Conservation (phyloP, 2,113 vertebrate species). For the Megaceryle torquata region DNA sequence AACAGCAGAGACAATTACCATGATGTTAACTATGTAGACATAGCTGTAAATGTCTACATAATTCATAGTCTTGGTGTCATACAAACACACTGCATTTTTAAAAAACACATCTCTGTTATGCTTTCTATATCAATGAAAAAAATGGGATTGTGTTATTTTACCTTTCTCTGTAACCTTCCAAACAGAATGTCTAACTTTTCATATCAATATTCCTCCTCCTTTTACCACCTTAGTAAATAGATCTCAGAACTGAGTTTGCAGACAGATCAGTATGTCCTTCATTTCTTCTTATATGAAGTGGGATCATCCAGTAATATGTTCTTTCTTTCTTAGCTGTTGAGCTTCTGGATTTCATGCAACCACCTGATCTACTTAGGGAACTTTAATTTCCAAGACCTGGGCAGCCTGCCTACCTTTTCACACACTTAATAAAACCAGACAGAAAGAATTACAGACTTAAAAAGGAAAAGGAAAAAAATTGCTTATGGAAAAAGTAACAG, state of each 20-base stretch:
- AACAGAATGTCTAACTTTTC: neutral
- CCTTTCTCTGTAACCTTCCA: rapidly evolving
- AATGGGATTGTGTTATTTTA: neutral
- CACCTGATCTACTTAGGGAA: constrained; percentile 40
- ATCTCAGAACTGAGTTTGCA: neutral
- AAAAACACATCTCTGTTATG: neutral
- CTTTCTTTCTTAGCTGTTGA: neutral
- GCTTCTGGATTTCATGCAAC: constrained; percentile 1
- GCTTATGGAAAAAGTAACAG: constrained; percentile 73
- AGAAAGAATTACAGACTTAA: constrained; percentile 61
- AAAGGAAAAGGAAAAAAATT: constrained; percentile 35
- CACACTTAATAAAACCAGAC: constrained; percentile 71
- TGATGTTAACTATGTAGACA: neutral
- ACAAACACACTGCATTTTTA: neutral
- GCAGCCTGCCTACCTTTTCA: constrained; percentile 62
- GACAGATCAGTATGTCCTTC: neutral
- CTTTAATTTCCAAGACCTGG: constrained; percentile 61
- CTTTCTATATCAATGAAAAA: neutral
- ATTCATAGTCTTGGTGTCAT: neutral
- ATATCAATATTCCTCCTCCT: neutral
- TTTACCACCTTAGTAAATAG: neutral
- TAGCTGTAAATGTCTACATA: neutral
- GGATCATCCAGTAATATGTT: neutral
- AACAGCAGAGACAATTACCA: neutral
- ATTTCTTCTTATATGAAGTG: neutral